phyloP scores from a whole-genome alignment of 1,140 invertebrate genomes.

The Atta cephalotes region DNA sequence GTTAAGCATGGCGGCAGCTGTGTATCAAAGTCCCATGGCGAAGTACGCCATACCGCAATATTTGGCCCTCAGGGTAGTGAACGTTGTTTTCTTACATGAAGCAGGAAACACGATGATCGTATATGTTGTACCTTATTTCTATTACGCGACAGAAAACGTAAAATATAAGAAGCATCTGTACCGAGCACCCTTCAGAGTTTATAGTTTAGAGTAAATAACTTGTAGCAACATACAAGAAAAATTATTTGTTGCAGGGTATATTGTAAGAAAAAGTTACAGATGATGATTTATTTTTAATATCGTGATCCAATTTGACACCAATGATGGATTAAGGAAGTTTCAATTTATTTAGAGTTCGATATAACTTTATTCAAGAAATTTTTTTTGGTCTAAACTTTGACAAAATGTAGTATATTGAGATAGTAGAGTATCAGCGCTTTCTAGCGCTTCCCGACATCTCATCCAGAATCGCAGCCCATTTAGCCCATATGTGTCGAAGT shows the following conservation, averaged over 20 bases:
- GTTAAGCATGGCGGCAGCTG: constrained; percentile 60
- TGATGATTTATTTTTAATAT: constrained; percentile 1
- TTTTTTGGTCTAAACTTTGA: not conserved
- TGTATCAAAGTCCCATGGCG: constrained; percentile 64
- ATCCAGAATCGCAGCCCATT: not conserved
- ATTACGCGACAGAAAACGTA: constrained; percentile 46
- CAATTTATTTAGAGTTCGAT: not conserved
- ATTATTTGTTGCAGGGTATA: not conserved
- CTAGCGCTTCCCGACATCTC: not conserved
- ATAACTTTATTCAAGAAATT: constrained; percentile 18
- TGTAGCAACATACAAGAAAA: not conserved
- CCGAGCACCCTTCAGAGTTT: not conserved
- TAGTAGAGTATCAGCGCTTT: not conserved
- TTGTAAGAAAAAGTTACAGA: not conserved
- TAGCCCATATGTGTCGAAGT: constrained; percentile 22
- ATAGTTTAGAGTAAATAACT: not conserved
- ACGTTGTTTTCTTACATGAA: constrained; percentile 58
- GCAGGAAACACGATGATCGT: constrained; percentile 35
- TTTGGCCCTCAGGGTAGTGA: constrained; percentile 58
- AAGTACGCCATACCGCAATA: constrained; percentile 48
- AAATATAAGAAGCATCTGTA: constrained; percentile 9
- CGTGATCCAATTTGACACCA: constrained; percentile 11
- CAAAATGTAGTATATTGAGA: constrained; percentile 30
- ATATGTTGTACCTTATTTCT: constrained; percentile 52
- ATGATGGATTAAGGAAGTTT: constrained; percentile 1